These are phyloP conservation scores for Diploscapter pachys DNA, from an alignment of 1,140 invertebrate species.

Conservation along the genomic window DNA sequence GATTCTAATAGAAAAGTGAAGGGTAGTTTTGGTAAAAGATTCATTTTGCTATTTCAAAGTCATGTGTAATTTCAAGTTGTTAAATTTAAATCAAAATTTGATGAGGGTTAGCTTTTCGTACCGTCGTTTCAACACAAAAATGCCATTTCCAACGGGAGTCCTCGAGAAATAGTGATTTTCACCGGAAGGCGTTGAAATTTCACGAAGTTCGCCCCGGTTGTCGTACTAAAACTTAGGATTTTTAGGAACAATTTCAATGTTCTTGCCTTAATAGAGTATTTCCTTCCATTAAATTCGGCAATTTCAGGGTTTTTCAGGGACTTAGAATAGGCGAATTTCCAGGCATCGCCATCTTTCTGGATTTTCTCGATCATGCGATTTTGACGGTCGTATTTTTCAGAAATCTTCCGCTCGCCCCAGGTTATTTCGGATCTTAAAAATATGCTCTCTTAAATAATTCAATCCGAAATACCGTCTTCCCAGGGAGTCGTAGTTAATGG, in stretches of 20 bases:
- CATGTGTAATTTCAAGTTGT: no score
- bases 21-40: conserved; percentile 10
- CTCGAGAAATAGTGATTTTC: conserved; percentile 17
- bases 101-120: background rate
- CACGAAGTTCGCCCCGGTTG: conserved; percentile 7
- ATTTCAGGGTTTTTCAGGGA: background rate
- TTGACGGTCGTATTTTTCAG: conserved; percentile 12
- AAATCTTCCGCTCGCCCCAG: conserved; percentile 18
- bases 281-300: conserved; percentile 1
- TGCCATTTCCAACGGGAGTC: conserved; percentile 9
- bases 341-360: background rate
- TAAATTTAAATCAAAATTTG: no score
- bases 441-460: background rate
- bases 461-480: conserved; percentile 11
- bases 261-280: conserved; percentile 18
- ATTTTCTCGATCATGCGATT: conserved; percentile 19
- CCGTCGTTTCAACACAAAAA: conserved; percentile 1
- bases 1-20: background rate
- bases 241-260: background rate
- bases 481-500: conserved; percentile 12
- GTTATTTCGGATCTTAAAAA: conserved; percentile 6
- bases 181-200: conserved; percentile 11
- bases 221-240: conserved; percentile 18
- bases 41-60: background rate
- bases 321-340: conserved; percentile 7